These are phyloP conservation scores for Megalurothrips usitatus DNA, from an alignment of 2,888 invertebrate genomes.

Conservation along the genomic window DNA sequence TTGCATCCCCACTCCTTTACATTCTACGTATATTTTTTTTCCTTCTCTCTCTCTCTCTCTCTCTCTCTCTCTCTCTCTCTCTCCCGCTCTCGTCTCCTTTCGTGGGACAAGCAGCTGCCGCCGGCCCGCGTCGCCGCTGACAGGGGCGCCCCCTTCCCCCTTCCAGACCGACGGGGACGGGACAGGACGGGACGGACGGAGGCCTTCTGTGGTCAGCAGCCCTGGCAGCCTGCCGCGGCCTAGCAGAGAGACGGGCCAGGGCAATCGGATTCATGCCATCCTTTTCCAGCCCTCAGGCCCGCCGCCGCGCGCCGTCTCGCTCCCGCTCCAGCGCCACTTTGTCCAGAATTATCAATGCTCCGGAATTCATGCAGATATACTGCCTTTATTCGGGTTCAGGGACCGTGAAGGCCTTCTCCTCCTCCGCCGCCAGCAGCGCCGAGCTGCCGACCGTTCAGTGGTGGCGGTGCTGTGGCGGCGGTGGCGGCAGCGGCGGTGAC, in stretches of 20 bases:
- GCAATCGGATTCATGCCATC: neutral
- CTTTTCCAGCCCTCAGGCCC: neutral
- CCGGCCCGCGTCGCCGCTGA: neutral
- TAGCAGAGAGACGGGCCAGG: neutral
- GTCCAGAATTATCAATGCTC: slow-evolving; percentile 2
- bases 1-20: neutral
- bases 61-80: neutral
- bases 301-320: neutral
- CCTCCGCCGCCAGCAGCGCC: too few species aligned
- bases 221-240: neutral
- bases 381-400: neutral
- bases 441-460: too few species aligned
- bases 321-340: neutral
- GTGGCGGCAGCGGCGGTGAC: neutral
- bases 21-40: too few species aligned
- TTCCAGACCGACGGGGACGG: neutral
- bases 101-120: neutral
- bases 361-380: slow-evolving; percentile 11
- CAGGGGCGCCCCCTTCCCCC: neutral
- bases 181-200: neutral
- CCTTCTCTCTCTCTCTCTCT: neutral
- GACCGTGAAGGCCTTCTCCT: too few species aligned
- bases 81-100: neutral
- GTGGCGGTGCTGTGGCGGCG: neutral
- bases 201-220: neutral